These are phyloP conservation scores for human (Homo sapiens) DNA, from an alignment of 2,113 vertebrate genomes.

Conservation along the genomic window GRCh38 chr11:44967501-44968000, in stretches of 20 bases:
- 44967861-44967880: background rate
- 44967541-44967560: background rate
- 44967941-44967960: background rate
- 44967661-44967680: background rate
- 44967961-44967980: no score
- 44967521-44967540: background rate
- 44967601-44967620: background rate
- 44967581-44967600: background rate
- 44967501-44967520: background rate
- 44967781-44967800: slow-evolving; percentile 76
- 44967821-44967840: background rate
- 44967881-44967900: background rate
- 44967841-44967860: background rate
- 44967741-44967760: slow-evolving; percentile 65
- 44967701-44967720: slow-evolving; percentile 46
- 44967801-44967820: slow-evolving; percentile 50
- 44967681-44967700: background rate
- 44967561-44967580: background rate
- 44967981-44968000: background rate
- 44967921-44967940: background rate
- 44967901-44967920: background rate
- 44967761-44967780: background rate
- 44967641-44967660: background rate
- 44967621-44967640: background rate
- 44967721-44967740: slow-evolving; percentile 17